These are phyloP conservation scores for Urocyon cinereoargenteus DNA, from an alignment of 2,797 vertebrate species.

Conservation along the genomic window DNA sequence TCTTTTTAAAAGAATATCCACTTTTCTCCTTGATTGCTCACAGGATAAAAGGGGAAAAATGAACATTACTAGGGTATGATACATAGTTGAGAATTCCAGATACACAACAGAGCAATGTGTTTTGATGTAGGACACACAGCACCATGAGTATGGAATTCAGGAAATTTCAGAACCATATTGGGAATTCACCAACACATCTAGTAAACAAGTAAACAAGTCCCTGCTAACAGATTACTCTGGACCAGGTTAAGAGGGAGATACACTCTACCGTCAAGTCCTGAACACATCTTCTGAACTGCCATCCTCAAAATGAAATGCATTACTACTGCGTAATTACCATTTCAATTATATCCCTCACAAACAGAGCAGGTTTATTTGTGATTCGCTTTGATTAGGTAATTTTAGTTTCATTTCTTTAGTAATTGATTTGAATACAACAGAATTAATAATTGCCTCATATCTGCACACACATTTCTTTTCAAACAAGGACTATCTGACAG, in stretches of 20 bases:
- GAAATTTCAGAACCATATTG: background rate
- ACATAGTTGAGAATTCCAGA: constrained; percentile 32
- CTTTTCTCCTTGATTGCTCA: constrained; percentile 20
- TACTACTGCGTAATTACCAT: constrained; percentile 76
- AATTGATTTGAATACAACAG: constrained; percentile 80
- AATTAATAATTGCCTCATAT: constrained; percentile 85
- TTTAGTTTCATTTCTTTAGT: constrained; percentile 84
- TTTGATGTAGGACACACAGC: background rate
- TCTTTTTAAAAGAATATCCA: background rate
- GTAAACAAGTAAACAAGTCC: background rate
- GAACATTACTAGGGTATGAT: background rate
- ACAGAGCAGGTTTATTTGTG: constrained; percentile 85
- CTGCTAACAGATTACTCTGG: background rate
- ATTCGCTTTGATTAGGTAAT: constrained; percentile 87
- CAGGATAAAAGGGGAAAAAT: background rate
- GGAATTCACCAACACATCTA: background rate
- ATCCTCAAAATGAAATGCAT: constrained; percentile 73
- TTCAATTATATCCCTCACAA: constrained; percentile 82
- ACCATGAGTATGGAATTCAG: background rate
- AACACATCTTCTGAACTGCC: constrained; percentile 73
- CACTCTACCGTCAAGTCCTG: background rate
- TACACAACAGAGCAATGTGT: background rate
- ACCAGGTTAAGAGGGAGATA: background rate
- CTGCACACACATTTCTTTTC: constrained; percentile 81
- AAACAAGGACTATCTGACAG: constrained; percentile 40